These are phyloP conservation scores for Luehdorfia chinensis DNA, from an alignment of 1,140 invertebrate genomes.

Conservation along the genomic window DNA sequence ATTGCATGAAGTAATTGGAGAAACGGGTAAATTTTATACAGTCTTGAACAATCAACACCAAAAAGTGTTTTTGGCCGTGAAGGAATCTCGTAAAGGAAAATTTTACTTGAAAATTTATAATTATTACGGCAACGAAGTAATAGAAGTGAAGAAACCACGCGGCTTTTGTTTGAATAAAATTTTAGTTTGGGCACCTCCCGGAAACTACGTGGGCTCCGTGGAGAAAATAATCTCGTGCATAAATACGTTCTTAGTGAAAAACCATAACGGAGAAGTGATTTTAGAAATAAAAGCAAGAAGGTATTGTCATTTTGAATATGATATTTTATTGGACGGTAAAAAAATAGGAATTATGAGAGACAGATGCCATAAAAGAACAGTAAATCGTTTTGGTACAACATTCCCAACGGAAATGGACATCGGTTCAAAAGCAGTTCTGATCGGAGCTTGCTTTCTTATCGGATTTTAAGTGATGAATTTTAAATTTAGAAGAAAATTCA, in stretches of 20 bases:
- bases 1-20: conserved; percentile 36
- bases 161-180: conserved; percentile 28
- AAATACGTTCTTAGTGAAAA: conserved; percentile 29
- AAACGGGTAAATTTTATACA: conserved; percentile 29
- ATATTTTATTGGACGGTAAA: conserved; percentile 22
- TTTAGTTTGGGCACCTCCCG: conserved; percentile 39
- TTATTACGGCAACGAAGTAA: conserved; percentile 46
- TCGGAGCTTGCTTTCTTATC: conserved; percentile 43
- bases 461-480: conserved; percentile 16
- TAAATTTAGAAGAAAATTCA: not conserved
- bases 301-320: conserved; percentile 19
- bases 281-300: conserved; percentile 28
- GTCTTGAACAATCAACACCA: conserved; percentile 41
- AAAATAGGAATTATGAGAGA: conserved; percentile 26
- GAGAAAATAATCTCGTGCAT: conserved; percentile 14
- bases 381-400: conserved; percentile 29
- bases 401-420: conserved; percentile 38
- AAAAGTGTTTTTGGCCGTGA: conserved; percentile 43
- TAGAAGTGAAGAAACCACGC: conserved; percentile 32
- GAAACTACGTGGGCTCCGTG: conserved; percentile 36
- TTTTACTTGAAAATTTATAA: conserved; percentile 42
- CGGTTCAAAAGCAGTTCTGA: conserved; percentile 33
- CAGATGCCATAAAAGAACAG: conserved; percentile 11
- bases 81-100: conserved; percentile 22
- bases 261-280: conserved; percentile 20